Evolutionary conservation across 2,797 vertebrate genomes (phyloP).

Genomic region (Menidia menidia): DNA sequence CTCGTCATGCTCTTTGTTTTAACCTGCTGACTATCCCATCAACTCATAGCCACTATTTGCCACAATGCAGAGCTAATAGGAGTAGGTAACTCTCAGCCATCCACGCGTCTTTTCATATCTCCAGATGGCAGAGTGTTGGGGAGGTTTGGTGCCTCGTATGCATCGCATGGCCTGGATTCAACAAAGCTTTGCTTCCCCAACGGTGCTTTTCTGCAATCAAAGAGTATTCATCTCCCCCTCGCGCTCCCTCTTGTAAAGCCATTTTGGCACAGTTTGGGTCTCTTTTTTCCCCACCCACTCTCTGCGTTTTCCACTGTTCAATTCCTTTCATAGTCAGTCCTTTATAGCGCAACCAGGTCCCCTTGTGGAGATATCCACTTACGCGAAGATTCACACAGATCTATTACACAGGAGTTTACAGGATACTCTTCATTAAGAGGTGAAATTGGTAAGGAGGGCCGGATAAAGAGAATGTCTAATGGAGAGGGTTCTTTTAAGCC

Average conservation of each 20-base stretch:
- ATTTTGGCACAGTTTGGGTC: slow-evolving; percentile 65
- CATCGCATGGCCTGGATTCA: slow-evolving; percentile 70
- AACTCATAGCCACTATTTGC: slow-evolving; percentile 46
- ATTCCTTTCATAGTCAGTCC: slow-evolving; percentile 23
- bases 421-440: slow-evolving; percentile 75
- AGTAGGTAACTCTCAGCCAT: slow-evolving; percentile 41
- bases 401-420: slow-evolving; percentile 58
- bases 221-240: slow-evolving; percentile 70
- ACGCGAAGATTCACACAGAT: slow-evolving; percentile 56
- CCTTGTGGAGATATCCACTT: slow-evolving; percentile 36
- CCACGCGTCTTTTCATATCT: slow-evolving; percentile 63
- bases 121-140: slow-evolving; percentile 66
- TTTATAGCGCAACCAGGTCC: slow-evolving; percentile 39
- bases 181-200: slow-evolving; percentile 71
- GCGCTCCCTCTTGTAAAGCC: slow-evolving; percentile 56
- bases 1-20: slow-evolving; percentile 45
- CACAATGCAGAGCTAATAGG: slow-evolving; percentile 37
- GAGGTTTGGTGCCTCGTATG: slow-evolving; percentile 53
- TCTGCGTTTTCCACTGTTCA: slow-evolving; percentile 34
- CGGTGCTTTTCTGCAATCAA: slow-evolving; percentile 74
- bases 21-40: slow-evolving; percentile 35
- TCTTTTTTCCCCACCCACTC: slow-evolving; percentile 38
- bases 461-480: slow-evolving; percentile 48
- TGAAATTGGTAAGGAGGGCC: slow-evolving; percentile 65
- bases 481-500: slow-evolving; percentile 34